These are phyloP conservation scores for Aphaenogaster rudis DNA, from an alignment of 1,140 invertebrate species.

Conservation along the genomic window DNA sequence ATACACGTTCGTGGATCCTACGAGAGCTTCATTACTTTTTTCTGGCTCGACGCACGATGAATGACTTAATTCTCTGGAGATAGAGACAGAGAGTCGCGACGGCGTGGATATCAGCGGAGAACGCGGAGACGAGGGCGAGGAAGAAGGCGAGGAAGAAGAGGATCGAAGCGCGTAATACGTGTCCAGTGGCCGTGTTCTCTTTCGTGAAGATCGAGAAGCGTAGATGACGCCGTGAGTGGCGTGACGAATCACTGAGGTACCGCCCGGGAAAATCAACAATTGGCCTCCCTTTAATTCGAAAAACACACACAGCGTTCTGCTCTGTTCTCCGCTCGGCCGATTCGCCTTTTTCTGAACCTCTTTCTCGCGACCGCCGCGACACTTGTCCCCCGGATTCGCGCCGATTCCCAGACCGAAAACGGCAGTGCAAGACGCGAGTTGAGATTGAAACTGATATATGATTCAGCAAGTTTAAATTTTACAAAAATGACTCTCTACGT, in stretches of 20 bases:
- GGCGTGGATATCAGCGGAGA: neutral
- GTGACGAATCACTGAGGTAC: conserved; percentile 72
- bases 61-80: conserved; percentile 76
- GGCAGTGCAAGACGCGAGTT: neutral
- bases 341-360: conserved; percentile 14
- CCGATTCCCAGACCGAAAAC: conserved; percentile 8
- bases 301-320: conserved; percentile 66
- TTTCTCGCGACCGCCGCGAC: conserved; percentile 27
- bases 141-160: conserved; percentile 62
- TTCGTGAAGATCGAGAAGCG: conserved; percentile 63
- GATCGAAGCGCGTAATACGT: conserved; percentile 49
- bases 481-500: neutral
- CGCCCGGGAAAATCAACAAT: conserved; percentile 78
- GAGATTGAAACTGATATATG: neutral
- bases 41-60: conserved; percentile 65
- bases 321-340: conserved; percentile 34
- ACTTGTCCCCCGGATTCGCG: conserved; percentile 3
- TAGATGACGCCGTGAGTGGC: conserved; percentile 69
- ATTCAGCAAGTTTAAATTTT: neutral
- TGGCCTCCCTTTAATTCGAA: conserved; percentile 74
- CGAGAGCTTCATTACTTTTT: conserved; percentile 67
- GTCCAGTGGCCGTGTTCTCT: conserved; percentile 57
- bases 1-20: conserved; percentile 51
- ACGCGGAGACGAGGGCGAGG: conserved; percentile 27
- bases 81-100: conserved; percentile 53